phyloP scores from a whole-genome alignment of 2,113 vertebrate genomes.

The Hiodon alosoides region DNA sequence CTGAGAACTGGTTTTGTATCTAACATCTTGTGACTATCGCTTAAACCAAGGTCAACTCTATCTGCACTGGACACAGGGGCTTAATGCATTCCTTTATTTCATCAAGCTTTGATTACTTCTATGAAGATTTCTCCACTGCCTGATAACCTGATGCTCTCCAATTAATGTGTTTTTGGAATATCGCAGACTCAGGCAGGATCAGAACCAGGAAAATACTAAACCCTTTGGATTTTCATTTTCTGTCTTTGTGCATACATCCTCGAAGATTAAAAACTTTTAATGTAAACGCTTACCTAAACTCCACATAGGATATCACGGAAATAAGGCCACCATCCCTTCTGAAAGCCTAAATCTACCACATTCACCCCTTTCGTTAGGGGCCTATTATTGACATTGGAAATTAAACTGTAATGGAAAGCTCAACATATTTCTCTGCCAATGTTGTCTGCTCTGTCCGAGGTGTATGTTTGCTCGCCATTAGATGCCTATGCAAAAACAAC shows the following conservation, averaged over 20 bases:
- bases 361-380: not conserved
- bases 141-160: slow-evolving; percentile 59
- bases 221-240: slow-evolving; percentile 21
- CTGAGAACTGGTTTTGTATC: slow-evolving; percentile 26
- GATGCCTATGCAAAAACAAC: too few species aligned
- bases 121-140: slow-evolving; percentile 52
- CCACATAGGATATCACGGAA: not conserved
- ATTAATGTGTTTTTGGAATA: slow-evolving; percentile 57
- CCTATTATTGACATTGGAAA: too few species aligned
- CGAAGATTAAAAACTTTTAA: not conserved
- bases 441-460: too few species aligned
- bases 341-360: not conserved
- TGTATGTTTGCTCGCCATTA: too few species aligned
- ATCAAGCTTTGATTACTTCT: slow-evolving; percentile 69
- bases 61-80: slow-evolving; percentile 48
- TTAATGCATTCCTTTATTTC: slow-evolving; percentile 59
- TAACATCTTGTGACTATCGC: slow-evolving; percentile 49
- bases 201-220: slow-evolving; percentile 29
- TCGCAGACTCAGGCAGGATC: slow-evolving; percentile 48
- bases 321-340: not conserved
- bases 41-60: slow-evolving; percentile 51
- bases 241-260: slow-evolving; percentile 13
- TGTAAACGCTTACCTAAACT: not conserved
- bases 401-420: too few species aligned
- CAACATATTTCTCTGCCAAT: too few species aligned